These are phyloP conservation scores for Dione juno DNA, from an alignment of 2,888 invertebrate genomes.

Conservation along the genomic window DNA sequence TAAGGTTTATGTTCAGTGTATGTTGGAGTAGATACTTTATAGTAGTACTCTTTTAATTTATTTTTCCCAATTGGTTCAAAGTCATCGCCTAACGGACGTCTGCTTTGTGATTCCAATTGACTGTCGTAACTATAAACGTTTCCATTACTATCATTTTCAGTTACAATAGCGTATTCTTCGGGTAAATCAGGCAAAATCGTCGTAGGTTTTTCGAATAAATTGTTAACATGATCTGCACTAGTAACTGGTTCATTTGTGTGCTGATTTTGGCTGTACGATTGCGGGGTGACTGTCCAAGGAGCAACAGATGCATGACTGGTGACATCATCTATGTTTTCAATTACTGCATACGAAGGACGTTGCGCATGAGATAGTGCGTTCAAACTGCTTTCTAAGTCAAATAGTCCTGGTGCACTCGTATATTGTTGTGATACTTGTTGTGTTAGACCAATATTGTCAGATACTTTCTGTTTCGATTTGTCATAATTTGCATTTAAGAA, in stretches of 20 bases:
- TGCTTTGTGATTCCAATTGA: slow-evolving; percentile 75
- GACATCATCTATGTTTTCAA: slow-evolving; percentile 68
- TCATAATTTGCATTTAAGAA: slow-evolving; percentile 59
- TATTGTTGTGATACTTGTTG: slow-evolving; percentile 68
- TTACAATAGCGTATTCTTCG: slow-evolving; percentile 74
- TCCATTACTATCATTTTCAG: slow-evolving; percentile 72
- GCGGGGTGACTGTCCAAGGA: slow-evolving; percentile 68
- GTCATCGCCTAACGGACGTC: slow-evolving; percentile 75
- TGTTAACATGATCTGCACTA: slow-evolving; percentile 56
- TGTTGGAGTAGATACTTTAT: slow-evolving; percentile 72
- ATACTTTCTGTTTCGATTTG: slow-evolving; percentile 64
- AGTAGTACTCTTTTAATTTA: slow-evolving; percentile 77
- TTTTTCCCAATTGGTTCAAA: slow-evolving; percentile 76
- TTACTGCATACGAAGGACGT: slow-evolving; percentile 74
- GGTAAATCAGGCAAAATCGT: slow-evolving; percentile 62
- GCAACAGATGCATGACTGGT: slow-evolving; percentile 65
- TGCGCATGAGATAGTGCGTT: slow-evolving; percentile 52
- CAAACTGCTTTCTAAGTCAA: slow-evolving; percentile 51
- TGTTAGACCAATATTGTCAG: slow-evolving; percentile 68
- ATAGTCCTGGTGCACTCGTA: slow-evolving; percentile 57
- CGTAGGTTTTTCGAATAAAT: slow-evolving; percentile 59
- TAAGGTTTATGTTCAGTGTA: slow-evolving; percentile 65
- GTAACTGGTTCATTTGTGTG: slow-evolving; percentile 62
- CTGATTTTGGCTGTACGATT: slow-evolving; percentile 59
- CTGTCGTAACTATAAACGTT: slow-evolving; percentile 74